Evolutionary conservation across 2,113 vertebrate species (phyloP).

Genomic region (Channa argus): DNA sequence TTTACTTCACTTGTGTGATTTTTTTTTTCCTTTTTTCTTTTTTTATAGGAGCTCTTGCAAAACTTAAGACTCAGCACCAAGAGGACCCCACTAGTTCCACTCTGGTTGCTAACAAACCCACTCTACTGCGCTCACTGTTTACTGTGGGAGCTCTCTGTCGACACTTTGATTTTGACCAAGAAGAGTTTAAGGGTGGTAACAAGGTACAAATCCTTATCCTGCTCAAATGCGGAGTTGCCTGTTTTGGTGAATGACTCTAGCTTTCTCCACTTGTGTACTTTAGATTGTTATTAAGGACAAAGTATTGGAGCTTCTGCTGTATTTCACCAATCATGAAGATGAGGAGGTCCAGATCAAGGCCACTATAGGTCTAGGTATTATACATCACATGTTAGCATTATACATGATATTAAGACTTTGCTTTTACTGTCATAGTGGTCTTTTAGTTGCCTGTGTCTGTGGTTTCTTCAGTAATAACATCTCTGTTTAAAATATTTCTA

Average conservation of each 20-base stretch:
- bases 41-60: slow-evolving; percentile 90
- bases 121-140: slow-evolving; percentile 95
- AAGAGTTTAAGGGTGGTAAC: slow-evolving; percentile 96
- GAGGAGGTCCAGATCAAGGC: slow-evolving; percentile 99
- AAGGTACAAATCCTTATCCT: slow-evolving; percentile 85
- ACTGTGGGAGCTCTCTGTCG: slow-evolving; percentile 96
- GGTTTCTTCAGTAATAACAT: not conserved
- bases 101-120: slow-evolving; percentile 92
- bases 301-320: slow-evolving; percentile 95
- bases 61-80: slow-evolving; percentile 96
- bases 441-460: not conserved
- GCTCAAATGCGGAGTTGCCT: not conserved
- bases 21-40: no score
- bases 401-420: not conserved
- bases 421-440: not conserved
- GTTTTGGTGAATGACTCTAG: slow-evolving; percentile 10
- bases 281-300: slow-evolving; percentile 99
- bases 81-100: slow-evolving; percentile 92
- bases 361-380: slow-evolving; percentile 95
- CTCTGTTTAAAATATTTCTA: not conserved
- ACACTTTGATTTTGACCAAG: slow-evolving; percentile 97
- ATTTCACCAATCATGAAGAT: slow-evolving; percentile 97
- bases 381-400: not conserved
- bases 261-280: not conserved
- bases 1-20: not conserved